Evolutionary conservation across 1,140 invertebrate genomes (phyloP).

Genomic region (Drosophila ambigua): DNA sequence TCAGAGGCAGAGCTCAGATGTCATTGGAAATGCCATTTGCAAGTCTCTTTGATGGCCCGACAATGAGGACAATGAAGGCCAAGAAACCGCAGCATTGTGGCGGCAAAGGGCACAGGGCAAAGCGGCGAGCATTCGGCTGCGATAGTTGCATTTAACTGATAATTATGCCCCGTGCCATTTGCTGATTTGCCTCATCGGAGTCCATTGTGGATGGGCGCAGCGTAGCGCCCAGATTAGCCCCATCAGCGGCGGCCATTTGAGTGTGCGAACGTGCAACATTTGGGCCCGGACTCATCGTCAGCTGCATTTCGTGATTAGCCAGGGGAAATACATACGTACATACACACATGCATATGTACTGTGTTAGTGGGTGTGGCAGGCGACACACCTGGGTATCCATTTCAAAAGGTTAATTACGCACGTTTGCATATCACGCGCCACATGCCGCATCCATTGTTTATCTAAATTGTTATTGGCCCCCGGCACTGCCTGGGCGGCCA

Average conservation of each 20-base stretch:
- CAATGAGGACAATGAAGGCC: slow-evolving; percentile 68
- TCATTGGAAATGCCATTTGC: slow-evolving; percentile 71
- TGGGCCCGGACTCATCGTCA: slow-evolving; percentile 53
- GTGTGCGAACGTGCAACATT: slow-evolving; percentile 46
- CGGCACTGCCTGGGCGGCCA: background rate
- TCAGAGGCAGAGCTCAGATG: slow-evolving; percentile 52
- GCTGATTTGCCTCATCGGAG: slow-evolving; percentile 38
- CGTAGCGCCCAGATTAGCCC: slow-evolving; percentile 52
- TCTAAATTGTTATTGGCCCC: slow-evolving; percentile 68
- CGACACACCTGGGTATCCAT: slow-evolving; percentile 30
- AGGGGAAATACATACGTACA: slow-evolving; percentile 11
- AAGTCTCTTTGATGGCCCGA: slow-evolving; percentile 73
- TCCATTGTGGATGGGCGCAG: background rate
- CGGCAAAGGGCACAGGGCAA: background rate
- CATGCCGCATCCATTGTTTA: slow-evolving; percentile 56
- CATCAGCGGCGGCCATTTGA: slow-evolving; percentile 43
- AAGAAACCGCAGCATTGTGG: slow-evolving; percentile 42
- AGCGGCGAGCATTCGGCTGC: background rate
- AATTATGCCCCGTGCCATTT: slow-evolving; percentile 71
- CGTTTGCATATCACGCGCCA: slow-evolving; percentile 74
- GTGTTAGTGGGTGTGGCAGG: background rate
- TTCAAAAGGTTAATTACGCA: slow-evolving; percentile 75
- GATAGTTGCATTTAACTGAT: slow-evolving; percentile 62
- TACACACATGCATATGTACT: background rate
- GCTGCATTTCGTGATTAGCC: slow-evolving; percentile 61